Evolutionary conservation across 2,113 vertebrate species (phyloP).

Genomic region (Columba livia): DNA sequence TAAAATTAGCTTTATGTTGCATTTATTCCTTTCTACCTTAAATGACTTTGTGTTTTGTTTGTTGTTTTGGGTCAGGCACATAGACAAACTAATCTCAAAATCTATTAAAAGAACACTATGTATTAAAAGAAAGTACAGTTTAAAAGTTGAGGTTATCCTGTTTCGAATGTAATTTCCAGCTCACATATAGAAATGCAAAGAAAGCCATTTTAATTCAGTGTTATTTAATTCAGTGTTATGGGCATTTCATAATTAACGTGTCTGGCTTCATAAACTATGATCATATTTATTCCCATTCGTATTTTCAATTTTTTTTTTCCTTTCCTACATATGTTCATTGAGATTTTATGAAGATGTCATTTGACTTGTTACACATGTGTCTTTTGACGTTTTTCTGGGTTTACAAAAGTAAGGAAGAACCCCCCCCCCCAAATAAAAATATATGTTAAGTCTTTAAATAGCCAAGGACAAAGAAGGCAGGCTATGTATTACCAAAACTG

Average conservation of each 20-base stretch:
- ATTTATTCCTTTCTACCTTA: background rate
- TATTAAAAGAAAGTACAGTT: background rate
- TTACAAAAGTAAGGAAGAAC: background rate
- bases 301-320: too few species aligned
- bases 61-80: background rate
- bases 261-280: background rate
- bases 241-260: accelerated
- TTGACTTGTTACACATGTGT: background rate
- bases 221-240: background rate
- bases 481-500: background rate
- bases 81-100: background rate
- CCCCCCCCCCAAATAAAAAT: background rate
- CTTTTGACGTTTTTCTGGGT: background rate
- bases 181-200: background rate
- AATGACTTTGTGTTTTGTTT: background rate
- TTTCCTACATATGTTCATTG: background rate
- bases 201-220: background rate
- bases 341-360: background rate
- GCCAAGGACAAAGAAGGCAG: slow-evolving; percentile 30
- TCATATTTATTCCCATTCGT: too few species aligned
- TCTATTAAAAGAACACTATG: background rate
- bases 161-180: background rate
- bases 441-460: background rate
- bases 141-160: background rate
- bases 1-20: background rate